These are phyloP conservation scores for Apteryx mantelli DNA, from an alignment of 2,113 vertebrate species.

Conservation along the genomic window DNA sequence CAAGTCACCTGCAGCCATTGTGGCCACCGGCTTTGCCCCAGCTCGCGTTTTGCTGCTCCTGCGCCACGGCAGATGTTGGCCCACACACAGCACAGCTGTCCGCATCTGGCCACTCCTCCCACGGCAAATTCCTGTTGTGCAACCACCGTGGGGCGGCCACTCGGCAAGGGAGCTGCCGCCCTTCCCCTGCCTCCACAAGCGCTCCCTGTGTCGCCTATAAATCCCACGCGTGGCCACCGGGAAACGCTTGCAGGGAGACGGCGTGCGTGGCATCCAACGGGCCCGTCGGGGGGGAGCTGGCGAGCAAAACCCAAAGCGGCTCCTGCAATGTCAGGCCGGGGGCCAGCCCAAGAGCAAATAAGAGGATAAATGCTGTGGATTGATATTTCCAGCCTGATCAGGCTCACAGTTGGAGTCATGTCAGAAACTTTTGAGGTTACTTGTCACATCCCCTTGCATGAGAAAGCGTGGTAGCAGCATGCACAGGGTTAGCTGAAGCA, in stretches of 20 bases:
- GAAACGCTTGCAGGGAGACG: fast-evolving
- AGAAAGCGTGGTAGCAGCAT: neutral
- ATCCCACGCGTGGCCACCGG: fast-evolving
- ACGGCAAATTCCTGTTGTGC: neutral
- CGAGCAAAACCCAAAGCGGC: no score
- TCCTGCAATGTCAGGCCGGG: no score
- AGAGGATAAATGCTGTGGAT: no score
- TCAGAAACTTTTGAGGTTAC: neutral
- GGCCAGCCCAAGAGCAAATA: no score
- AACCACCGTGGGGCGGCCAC: neutral
- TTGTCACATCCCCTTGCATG: neutral
- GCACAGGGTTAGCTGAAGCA: fast-evolving
- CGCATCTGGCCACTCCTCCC: neutral
- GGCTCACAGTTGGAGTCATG: no score
- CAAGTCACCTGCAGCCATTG: no score
- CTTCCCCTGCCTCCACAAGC: neutral
- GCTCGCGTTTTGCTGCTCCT: neutral
- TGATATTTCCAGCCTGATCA: no score
- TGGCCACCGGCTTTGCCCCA: neutral
- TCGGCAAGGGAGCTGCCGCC: neutral
- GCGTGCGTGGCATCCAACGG: neutral
- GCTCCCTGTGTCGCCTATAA: fast-evolving
- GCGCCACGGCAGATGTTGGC: no score
- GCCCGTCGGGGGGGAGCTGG: no score
- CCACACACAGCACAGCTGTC: neutral